These are phyloP conservation scores for Calycopis cecrops DNA, from an alignment of 1,140 invertebrate species.

Conservation along the genomic window DNA sequence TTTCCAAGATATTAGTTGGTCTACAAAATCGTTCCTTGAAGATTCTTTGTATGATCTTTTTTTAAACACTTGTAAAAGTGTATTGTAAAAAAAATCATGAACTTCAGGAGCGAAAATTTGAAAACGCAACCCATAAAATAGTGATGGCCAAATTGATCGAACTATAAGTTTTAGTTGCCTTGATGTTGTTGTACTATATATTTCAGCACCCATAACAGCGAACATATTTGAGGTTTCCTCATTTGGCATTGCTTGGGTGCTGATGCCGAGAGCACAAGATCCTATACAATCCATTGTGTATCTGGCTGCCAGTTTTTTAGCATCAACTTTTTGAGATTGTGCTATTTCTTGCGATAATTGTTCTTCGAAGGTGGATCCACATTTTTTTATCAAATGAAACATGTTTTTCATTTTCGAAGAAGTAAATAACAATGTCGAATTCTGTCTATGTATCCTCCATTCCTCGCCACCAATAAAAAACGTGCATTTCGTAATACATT, in stretches of 20 bases:
- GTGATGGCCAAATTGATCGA: conserved; percentile 30
- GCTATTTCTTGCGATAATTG: conserved; percentile 17
- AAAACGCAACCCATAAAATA: conserved; percentile 30
- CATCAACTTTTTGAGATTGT: conserved; percentile 12
- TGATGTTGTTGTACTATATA: conserved; percentile 25
- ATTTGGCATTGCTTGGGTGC: conserved; percentile 24
- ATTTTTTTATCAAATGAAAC: conserved; percentile 34
- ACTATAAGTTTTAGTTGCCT: conserved; percentile 21
- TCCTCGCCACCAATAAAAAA: conserved; percentile 31
- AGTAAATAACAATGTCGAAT: conserved; percentile 29
- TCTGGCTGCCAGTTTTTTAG: conserved; percentile 22
- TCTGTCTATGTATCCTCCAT: conserved; percentile 33
- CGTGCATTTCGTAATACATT: conserved; percentile 24
- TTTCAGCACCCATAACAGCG: conserved; percentile 19
- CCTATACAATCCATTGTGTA: conserved; percentile 31
- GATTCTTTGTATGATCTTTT: conserved; percentile 19
- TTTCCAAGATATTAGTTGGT: conserved; percentile 29
- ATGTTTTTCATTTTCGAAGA: conserved; percentile 36
- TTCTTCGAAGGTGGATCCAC: conserved; percentile 15
- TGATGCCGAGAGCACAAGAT: conserved; percentile 31
- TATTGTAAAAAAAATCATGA: conserved; percentile 25
- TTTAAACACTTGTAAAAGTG: conserved; percentile 24
- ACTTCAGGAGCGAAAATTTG: conserved; percentile 26
- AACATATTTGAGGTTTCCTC: conserved; percentile 26
- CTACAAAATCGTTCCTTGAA: conserved; percentile 30